A percentile compares a stretch with the other conserved stretches of the same genome.
These are phyloP conservation scores for Crypturellus undulatus DNA, from an alignment of 2,113 vertebrate genomes.

Conservation along the genomic window DNA sequence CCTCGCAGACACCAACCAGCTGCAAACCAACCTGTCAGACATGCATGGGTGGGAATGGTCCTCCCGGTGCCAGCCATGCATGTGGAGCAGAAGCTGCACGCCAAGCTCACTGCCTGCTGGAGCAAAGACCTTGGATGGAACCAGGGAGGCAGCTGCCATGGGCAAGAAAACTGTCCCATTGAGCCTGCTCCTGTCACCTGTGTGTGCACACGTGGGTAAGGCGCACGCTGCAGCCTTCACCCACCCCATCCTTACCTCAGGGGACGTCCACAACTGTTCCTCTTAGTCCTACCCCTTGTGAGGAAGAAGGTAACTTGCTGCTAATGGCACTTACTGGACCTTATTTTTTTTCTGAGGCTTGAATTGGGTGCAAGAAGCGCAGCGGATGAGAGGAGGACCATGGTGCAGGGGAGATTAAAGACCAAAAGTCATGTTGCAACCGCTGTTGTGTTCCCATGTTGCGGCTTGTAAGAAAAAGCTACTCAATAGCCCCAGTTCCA, in stretches of 20 bases:
- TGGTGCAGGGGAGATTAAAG: background rate
- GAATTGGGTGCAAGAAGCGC: background rate
- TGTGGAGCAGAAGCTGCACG: slow-evolving; percentile 65
- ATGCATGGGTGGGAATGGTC: slow-evolving; percentile 61
- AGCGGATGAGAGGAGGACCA: background rate
- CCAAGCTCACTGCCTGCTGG: slow-evolving; percentile 44
- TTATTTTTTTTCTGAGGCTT: background rate
- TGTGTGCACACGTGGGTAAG: background rate
- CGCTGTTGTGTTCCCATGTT: background rate
- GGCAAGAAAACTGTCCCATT: slow-evolving; percentile 53
- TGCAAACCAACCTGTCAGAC: slow-evolving; percentile 67
- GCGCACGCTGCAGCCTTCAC: background rate
- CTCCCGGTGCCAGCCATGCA: slow-evolving; percentile 58
- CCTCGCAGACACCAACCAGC: slow-evolving; percentile 59
- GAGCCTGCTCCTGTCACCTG: background rate
- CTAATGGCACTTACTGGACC: background rate
- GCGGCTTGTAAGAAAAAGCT: background rate
- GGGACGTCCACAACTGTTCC: background rate
- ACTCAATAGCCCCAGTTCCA: background rate
- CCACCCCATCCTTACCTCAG: slow-evolving; percentile 28
- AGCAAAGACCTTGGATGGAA: slow-evolving; percentile 56
- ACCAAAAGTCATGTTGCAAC: background rate
- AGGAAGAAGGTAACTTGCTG: background rate
- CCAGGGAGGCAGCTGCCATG: slow-evolving; percentile 36
- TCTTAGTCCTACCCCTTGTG: background rate